Percentiles rank a stretch among this genome's conserved stretches.
Conservation (phyloP, 2,888 invertebrate genomes). For the Rutpela maculata region DNA sequence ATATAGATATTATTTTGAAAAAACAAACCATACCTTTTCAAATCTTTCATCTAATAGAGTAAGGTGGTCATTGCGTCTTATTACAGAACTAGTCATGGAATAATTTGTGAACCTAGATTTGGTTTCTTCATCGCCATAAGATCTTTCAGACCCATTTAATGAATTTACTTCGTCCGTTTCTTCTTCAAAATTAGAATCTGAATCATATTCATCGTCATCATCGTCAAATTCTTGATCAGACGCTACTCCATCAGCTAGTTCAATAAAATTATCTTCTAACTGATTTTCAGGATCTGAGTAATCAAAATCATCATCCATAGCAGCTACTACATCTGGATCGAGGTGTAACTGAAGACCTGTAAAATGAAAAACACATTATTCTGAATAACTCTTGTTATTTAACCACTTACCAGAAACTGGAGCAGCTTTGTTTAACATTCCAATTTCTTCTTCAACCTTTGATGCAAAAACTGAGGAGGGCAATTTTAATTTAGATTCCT, state of each 20-base stretch:
- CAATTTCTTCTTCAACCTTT: slow-evolving; percentile 87
- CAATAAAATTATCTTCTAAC: slow-evolving; percentile 94
- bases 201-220: slow-evolving; percentile 73
- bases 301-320: slow-evolving; percentile 94
- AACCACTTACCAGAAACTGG: slow-evolving; percentile 76
- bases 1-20: no score
- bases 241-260: slow-evolving; percentile 83
- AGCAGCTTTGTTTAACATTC: slow-evolving; percentile 88
- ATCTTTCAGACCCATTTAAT: slow-evolving; percentile 73
- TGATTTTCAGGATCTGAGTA: slow-evolving; percentile 88
- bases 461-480: slow-evolving; percentile 67
- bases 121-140: slow-evolving; percentile 82
- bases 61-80: slow-evolving; percentile 88
- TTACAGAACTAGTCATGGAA: slow-evolving; percentile 94
- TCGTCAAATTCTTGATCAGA: slow-evolving; percentile 74
- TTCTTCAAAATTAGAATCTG: slow-evolving; percentile 66
- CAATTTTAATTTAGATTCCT: slow-evolving; percentile 51
- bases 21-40: slow-evolving; percentile 84
- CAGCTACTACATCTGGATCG: slow-evolving; percentile 95
- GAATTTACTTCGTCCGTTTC: slow-evolving; percentile 74
- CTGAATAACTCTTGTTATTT: not conserved
- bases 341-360: slow-evolving; percentile 80
- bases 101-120: slow-evolving; percentile 94
- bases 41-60: slow-evolving; percentile 90
- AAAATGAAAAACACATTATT: not conserved